Percentiles rank a stretch among this genome's conserved stretches.
Evolutionary conservation across 2,113 vertebrate genomes (phyloP).

Genomic region (Procavia capensis): DNA sequence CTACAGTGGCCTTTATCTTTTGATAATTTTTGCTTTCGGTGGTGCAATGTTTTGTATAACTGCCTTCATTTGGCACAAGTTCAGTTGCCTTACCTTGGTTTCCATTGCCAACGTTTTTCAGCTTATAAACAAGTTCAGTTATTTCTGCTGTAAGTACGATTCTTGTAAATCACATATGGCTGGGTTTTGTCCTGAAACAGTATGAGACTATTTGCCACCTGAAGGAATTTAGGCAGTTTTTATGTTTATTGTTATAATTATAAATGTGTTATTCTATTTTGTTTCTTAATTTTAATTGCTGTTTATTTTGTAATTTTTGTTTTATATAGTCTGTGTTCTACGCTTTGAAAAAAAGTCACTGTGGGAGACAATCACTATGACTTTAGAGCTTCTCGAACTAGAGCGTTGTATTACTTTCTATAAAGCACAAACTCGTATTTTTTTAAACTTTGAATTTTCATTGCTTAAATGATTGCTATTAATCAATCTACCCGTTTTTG

Average conservation of each 20-base stretch:
- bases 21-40: background rate
- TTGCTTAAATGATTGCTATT: background rate
- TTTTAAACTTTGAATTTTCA: background rate
- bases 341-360: background rate
- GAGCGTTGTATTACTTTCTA: background rate
- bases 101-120: background rate
- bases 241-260: background rate
- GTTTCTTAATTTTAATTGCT: background rate
- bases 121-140: background rate
- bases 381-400: background rate
- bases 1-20: background rate
- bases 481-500: background rate
- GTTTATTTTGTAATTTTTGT: background rate
- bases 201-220: background rate
- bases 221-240: background rate
- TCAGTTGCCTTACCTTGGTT: background rate
- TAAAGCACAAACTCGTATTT: background rate
- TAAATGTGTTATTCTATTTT: background rate
- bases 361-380: background rate
- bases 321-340: background rate
- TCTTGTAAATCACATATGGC: background rate
- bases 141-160: background rate
- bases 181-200: background rate
- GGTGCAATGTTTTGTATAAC: background rate
- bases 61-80: background rate